Evolutionary conservation across 1,140 invertebrate genomes (phyloP).

Genomic region (Subanguina moxae): DNA sequence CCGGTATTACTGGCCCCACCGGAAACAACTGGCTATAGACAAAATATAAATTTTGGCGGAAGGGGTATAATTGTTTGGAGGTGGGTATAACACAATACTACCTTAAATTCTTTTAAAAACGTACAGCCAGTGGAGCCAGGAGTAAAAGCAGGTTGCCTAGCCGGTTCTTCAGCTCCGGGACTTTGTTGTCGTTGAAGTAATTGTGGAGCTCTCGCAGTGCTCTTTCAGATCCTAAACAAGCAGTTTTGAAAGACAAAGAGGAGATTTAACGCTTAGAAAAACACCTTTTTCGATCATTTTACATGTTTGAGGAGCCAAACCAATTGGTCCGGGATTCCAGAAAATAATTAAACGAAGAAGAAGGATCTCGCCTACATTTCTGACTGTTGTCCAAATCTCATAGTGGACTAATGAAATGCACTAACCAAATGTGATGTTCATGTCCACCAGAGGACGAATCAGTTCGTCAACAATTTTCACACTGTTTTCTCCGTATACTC

Average conservation of each 20-base stretch:
- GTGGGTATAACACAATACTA: no score
- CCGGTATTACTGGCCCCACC: no score
- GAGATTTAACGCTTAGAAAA: not conserved
- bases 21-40: no score
- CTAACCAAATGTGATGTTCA: conserved; percentile 39
- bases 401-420: not conserved
- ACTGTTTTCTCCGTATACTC: conserved; percentile 36
- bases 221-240: conserved; percentile 23
- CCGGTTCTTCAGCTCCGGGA: conserved; percentile 38
- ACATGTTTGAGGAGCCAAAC: not conserved
- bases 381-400: not conserved
- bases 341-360: conserved; percentile 49
- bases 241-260: not conserved
- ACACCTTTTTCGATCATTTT: conserved; percentile 10
- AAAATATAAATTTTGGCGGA: no score
- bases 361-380: conserved; percentile 44
- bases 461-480: conserved; percentile 39
- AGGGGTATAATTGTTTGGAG: no score
- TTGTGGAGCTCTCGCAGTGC: conserved; percentile 43
- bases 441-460: conserved; percentile 36
- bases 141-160: conserved; percentile 44
- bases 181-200: conserved; percentile 42
- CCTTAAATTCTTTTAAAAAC: not conserved
- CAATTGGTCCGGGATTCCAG: conserved; percentile 45
- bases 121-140: conserved; percentile 37